Base-by-base conservation (phyloP, 2,113 vertebrate genomes). In the Rhombomys opimus region DNA sequence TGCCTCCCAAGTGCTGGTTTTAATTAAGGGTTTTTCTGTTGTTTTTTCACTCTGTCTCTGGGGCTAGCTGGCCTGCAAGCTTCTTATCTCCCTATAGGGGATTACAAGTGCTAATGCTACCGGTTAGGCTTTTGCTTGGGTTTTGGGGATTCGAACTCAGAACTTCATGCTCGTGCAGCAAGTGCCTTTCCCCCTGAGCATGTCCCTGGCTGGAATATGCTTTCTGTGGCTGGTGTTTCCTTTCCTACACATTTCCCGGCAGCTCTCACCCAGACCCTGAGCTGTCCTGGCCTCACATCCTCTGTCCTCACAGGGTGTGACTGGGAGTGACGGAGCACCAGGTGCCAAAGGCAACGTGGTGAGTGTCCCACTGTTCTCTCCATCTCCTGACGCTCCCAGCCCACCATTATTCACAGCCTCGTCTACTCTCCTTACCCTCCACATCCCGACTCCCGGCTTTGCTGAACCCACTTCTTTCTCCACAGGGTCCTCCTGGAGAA, bases 331-430 rank as follows among this genome's bases (percentile, higher is more conserved):
- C 8, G 99, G 99, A 18, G 96, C 98, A 0, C 98, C 99, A 15
- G 99, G 99, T 0, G 97, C 98, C 96, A 99, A 99, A 98, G 99
- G 99, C 95, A 99, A 99, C 30, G 94, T 94, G 99, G 99, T 99
- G 96, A 11, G 99, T 96, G 59, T 10, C 32, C 5, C 32, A 11
- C 54, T 9, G 35, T 9, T 41, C 30, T 38, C 8, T 17, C 1
- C 20, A 5, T 50, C 54, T 82, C 25, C n/a, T 14, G 10, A n/a
- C 32, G 13, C 32, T 54, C 52, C 78, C 20, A 57, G 10, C 30
- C 52, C 77, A 35, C 0, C 8, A 41, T 32, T 0, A 0, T 23
- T 18, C 23, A 0, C 12, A 35, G 32, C 76, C 82, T 85, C 25
- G 32, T 72, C 52, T 18, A 3, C 25, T 35, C 87, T 11, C 32